These are phyloP conservation scores for Poecilia gillii DNA, from an alignment of 2,797 vertebrate species.

Conservation along the genomic window DNA sequence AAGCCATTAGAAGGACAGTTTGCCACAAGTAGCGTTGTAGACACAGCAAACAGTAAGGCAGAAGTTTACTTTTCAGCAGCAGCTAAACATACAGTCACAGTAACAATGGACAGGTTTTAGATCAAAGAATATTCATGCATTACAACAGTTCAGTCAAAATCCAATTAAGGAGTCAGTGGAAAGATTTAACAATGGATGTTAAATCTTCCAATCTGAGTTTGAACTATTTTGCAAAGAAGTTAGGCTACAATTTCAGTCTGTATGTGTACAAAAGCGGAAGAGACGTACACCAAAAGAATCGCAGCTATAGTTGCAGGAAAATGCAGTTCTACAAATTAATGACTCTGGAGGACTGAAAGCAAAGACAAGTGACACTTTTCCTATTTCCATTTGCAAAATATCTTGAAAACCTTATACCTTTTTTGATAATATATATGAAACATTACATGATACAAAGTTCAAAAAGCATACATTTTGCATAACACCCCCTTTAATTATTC, in stretches of 20 bases:
- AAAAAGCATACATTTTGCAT: no score
- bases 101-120: not conserved
- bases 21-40: not conserved
- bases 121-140: not conserved
- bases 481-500: not conserved
- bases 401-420: not conserved
- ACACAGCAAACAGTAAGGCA: not conserved
- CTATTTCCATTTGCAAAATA: no score
- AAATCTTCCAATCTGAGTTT: not conserved
- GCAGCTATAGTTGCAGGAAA: not conserved
- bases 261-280: not conserved
- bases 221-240: not conserved
- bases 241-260: not conserved
- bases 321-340: not conserved
- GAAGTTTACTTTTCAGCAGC: not conserved
- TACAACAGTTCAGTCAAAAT: not conserved
- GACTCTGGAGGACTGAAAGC: not conserved
- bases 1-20: not conserved
- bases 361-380: not conserved
- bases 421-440: not conserved
- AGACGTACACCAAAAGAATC: no score
- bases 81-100: not conserved
- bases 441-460: no score
- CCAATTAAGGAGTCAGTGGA: not conserved
- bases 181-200: not conserved